Evolutionary conservation across 2,113 vertebrate species (phyloP).

Genomic region (Syngnathus scovelli): DNA sequence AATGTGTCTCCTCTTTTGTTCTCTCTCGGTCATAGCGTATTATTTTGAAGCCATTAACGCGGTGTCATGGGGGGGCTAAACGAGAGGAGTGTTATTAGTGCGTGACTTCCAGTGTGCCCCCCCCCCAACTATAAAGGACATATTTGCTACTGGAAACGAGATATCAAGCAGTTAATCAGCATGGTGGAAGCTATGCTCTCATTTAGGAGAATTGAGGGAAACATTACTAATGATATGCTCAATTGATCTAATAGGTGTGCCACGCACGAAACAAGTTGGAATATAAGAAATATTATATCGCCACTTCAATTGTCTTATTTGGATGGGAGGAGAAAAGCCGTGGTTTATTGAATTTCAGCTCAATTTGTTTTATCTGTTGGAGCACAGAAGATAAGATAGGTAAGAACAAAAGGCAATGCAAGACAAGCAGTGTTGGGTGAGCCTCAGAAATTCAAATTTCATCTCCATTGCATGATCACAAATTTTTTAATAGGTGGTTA

Average conservation of each 20-base stretch:
- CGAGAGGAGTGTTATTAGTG: constrained; percentile 25
- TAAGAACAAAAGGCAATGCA: constrained; percentile 5
- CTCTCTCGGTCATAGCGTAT: constrained; percentile 2
- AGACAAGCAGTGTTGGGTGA: constrained; percentile 4
- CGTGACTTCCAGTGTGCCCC: constrained; percentile 13
- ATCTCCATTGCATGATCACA: neutral
- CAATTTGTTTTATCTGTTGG: constrained; percentile 16
- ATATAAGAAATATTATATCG: constrained; percentile 15
- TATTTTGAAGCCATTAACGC: constrained; percentile 30
- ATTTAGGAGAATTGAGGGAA: constrained; percentile 54
- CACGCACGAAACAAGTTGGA: constrained; percentile 16
- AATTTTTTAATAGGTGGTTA: neutral
- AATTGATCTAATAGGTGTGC: constrained; percentile 44
- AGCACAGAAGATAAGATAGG: constrained; percentile 19
- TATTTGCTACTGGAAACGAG: constrained; percentile 29
- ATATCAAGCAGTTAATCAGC: constrained; percentile 22
- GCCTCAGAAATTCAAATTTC: constrained; percentile 3
- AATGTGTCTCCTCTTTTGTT: neutral
- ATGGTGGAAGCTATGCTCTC: constrained; percentile 44
- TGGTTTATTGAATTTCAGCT: constrained; percentile 15
- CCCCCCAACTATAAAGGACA: constrained; percentile 20
- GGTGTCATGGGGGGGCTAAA: constrained; percentile 22
- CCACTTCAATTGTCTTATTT: constrained; percentile 9
- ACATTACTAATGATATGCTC: constrained; percentile 45
- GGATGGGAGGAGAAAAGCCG: constrained; percentile 7